phyloP scores from a whole-genome alignment of 1,140 invertebrate species.

The Lithobius niger region DNA sequence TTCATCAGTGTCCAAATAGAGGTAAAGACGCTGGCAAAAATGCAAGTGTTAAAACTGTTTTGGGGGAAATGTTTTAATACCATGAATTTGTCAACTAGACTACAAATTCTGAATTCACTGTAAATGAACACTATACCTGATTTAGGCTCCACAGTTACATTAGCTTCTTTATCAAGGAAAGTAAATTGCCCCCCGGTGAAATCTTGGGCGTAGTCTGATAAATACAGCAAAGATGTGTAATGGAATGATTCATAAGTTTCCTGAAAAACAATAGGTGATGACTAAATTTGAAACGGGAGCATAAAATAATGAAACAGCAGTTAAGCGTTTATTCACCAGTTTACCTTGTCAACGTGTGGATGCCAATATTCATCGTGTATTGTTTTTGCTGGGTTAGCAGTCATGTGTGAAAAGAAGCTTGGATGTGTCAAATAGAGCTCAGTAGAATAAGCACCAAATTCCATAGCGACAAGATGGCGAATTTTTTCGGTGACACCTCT shows the following conservation, averaged over 20 bases:
- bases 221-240: slow-evolving; percentile 67
- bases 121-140: too few species aligned
- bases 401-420: slow-evolving; percentile 71
- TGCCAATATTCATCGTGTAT: slow-evolving; percentile 80
- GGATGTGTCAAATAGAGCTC: slow-evolving; percentile 63
- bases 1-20: too few species aligned
- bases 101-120: too few species aligned
- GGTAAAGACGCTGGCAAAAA: too few species aligned
- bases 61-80: too few species aligned
- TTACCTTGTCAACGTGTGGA: slow-evolving; percentile 64
- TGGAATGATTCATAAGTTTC: slow-evolving; percentile 70
- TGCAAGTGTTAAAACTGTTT: too few species aligned
- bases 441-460: slow-evolving; percentile 51
- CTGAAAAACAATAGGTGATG: too few species aligned
- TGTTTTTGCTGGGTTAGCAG: slow-evolving; percentile 47
- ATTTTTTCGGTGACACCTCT: slow-evolving; percentile 61
- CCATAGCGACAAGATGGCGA: slow-evolving; percentile 53
- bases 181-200: slow-evolving; percentile 69
- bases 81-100: too few species aligned
- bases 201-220: slow-evolving; percentile 55
- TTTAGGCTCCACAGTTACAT: slow-evolving; percentile 57
- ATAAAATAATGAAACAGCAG: too few species aligned
- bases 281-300: too few species aligned
- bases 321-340: too few species aligned
- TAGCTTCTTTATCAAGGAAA: slow-evolving; percentile 52